Conservation (phyloP, 2,888 invertebrate species). For the Brachyptera putata region DNA sequence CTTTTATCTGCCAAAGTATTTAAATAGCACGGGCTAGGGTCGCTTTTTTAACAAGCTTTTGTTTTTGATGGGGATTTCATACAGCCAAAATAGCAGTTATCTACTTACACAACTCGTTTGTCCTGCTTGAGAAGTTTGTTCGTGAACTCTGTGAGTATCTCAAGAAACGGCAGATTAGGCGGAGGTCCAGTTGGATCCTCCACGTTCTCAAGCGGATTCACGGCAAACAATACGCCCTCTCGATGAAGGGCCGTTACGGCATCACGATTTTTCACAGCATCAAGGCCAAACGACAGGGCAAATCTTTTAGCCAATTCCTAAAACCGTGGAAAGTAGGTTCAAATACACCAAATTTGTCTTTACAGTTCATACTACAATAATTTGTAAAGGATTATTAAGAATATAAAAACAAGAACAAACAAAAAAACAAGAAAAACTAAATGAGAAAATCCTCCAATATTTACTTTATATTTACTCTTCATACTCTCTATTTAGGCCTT, state of each 20-base stretch:
- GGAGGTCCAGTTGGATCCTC: conserved; percentile 75
- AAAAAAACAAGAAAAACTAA: no score
- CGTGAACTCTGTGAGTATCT: conserved; percentile 93
- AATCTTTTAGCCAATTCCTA: conserved; percentile 94
- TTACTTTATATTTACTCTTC: no score
- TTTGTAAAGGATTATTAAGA: no score
- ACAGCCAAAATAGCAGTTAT: no score
- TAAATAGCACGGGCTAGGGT: no score
- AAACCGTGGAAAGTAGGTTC: conserved; percentile 31
- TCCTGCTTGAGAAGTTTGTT: conserved; percentile 95
- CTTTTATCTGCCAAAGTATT: no score
- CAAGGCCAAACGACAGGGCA: conserved; percentile 93
- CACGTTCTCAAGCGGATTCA: conserved; percentile 59
- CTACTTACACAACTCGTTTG: conserved; percentile 77
- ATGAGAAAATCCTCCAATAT: no score
- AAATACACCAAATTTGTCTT: conserved; percentile 10
- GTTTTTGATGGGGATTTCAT: no score
- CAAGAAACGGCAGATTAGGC: conserved; percentile 85
- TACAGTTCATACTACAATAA: background rate
- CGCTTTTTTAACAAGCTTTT: no score
- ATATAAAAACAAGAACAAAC: no score
- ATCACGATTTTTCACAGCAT: conserved; percentile 94
- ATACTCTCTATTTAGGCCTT: no score
- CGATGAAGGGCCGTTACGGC: conserved; percentile 93
- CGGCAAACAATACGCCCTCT: conserved; percentile 88